These are phyloP conservation scores for Venturia canescens DNA, from an alignment of 1,140 invertebrate genomes.

Conservation along the genomic window DNA sequence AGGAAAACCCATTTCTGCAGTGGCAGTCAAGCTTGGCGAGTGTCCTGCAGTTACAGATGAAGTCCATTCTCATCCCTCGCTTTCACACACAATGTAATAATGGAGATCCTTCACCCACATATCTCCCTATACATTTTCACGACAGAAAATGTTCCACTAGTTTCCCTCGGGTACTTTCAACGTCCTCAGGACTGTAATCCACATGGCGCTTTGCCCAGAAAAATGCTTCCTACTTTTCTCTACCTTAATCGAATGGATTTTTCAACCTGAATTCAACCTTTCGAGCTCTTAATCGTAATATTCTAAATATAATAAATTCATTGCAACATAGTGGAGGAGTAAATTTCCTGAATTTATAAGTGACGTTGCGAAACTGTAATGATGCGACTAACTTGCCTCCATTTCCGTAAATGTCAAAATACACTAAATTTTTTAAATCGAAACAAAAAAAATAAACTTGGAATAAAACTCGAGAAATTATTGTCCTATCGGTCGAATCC, in stretches of 20 bases:
- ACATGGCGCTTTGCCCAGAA: neutral
- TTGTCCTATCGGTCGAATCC: too few species aligned
- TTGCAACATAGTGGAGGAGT: too few species aligned
- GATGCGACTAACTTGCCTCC: too few species aligned
- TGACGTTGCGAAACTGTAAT: too few species aligned
- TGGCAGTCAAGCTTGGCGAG: neutral
- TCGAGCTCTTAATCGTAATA: too few species aligned
- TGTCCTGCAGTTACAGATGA: conserved; percentile 40
- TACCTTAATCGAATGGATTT: neutral
- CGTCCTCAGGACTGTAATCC: neutral
- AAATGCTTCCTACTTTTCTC: neutral
- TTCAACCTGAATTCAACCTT: neutral
- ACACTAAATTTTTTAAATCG: too few species aligned
- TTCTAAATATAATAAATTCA: too few species aligned
- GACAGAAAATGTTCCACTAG: neutral
- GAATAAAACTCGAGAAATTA: too few species aligned
- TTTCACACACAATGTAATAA: conserved; percentile 56
- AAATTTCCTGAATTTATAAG: too few species aligned
- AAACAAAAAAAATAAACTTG: too few species aligned
- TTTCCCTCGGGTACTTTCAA: neutral
- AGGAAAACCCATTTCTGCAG: conserved; percentile 1
- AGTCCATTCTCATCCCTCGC: conserved; percentile 52
- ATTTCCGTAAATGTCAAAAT: too few species aligned
- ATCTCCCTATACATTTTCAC: conserved; percentile 23
- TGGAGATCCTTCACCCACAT: conserved; percentile 56